Evolutionary conservation across 2,888 invertebrate species (phyloP).

Genomic region (Ochropleura leucogaster): DNA sequence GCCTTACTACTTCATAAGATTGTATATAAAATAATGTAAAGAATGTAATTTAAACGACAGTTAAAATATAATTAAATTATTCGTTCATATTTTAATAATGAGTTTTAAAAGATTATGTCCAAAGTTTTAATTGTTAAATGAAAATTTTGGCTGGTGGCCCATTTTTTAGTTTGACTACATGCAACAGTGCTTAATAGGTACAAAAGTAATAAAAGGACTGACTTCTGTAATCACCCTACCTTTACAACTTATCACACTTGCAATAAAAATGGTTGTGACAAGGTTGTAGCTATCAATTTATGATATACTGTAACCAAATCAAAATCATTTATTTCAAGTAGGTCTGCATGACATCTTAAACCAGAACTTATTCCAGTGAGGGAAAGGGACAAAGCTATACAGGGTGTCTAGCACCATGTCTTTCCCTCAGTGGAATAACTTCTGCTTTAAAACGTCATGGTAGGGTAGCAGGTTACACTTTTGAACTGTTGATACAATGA

Average conservation of each 20-base stretch:
- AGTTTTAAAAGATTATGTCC: conserved; percentile 56
- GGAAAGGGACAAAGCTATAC: too few species aligned
- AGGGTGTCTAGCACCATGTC: too few species aligned
- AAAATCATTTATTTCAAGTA: too few species aligned
- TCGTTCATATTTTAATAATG: conserved; percentile 52
- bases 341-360: too few species aligned
- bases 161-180: conserved; percentile 1
- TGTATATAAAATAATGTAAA: conserved; percentile 66
- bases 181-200: not conserved
- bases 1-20: conserved; percentile 81
- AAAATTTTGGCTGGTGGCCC: conserved; percentile 29
- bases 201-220: not conserved
- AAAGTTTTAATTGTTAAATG: conserved; percentile 53
- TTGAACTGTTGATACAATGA: too few species aligned
- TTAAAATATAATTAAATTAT: conserved; percentile 53
- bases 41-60: conserved; percentile 54
- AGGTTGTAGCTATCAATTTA: not conserved
- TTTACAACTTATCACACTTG: not conserved
- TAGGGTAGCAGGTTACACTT: too few species aligned
- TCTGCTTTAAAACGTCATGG: too few species aligned
- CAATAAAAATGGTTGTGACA: conserved; percentile 13
- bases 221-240: not conserved
- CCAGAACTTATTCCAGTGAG: too few species aligned
- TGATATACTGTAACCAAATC: not conserved
- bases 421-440: too few species aligned